phyloP scores from a whole-genome alignment of 2,888 invertebrate genomes.

The Ichneumon xanthorius region DNA sequence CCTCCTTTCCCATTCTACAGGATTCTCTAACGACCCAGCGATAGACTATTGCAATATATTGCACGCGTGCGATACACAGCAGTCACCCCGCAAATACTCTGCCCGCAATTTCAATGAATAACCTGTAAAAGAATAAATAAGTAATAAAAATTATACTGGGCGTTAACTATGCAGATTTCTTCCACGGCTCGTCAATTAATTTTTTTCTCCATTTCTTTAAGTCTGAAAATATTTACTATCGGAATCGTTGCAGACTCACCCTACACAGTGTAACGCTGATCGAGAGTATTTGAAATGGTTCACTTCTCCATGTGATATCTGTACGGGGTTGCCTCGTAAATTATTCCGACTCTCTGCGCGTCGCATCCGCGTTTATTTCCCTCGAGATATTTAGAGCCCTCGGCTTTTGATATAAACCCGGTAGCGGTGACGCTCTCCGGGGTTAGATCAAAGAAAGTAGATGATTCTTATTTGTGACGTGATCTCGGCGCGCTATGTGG shows the following conservation, averaged over 20 bases:
- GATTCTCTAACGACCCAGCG: background rate
- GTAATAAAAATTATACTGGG: background rate
- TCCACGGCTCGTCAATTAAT: background rate
- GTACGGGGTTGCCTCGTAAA: constrained; percentile 40
- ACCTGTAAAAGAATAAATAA: no score
- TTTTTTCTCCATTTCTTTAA: constrained; percentile 5
- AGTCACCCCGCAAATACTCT: background rate
- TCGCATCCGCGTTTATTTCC: constrained; percentile 57
- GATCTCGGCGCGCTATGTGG: background rate
- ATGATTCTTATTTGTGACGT: constrained; percentile 55
- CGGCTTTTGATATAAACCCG: constrained; percentile 49
- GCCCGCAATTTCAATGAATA: background rate
- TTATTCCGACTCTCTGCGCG: constrained; percentile 37
- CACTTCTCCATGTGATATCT: constrained; percentile 5
- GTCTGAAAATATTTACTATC: background rate
- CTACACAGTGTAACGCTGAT: constrained; percentile 5
- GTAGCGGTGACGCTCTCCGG: constrained; percentile 20
- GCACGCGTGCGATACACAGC: constrained; percentile 1
- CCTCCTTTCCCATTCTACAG: constrained; percentile 30
- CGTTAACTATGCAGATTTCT: background rate
- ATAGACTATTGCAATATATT: background rate
- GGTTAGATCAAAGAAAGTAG: constrained; percentile 63
- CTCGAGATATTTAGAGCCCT: constrained; percentile 63
- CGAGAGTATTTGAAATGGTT: constrained; percentile 12
- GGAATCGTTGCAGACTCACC: background rate